Evolutionary conservation across 2,888 invertebrate genomes (phyloP), one percentile per base, ranked within the genome.

Genomic region (Epinotia brunnichana): DNA sequence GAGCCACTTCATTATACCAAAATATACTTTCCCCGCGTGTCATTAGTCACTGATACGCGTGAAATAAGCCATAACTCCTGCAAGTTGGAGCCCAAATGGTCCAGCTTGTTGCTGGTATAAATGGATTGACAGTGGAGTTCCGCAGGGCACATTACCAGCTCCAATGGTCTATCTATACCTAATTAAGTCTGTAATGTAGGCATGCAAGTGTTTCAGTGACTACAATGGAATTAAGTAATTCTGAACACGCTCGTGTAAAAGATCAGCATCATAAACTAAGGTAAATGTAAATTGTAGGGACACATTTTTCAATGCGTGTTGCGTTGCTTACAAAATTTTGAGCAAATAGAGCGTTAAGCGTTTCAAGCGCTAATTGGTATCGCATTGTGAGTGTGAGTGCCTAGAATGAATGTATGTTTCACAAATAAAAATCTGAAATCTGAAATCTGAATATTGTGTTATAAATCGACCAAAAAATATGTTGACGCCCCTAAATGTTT

Each of bases 21-120:
- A 82, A 81, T 77, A 77, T 76, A 74, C 70, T 74, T 74, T 71
- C 71, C 71, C 68, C 17, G 62, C 62, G 35, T 9, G 35, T 35
- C 74, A 74, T 74, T 74, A 71, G 74, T 74, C 74, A 74, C 68
- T 74, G 74, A 74, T 74, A 74, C 74, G 71, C 74, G 61, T 74
- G 74, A 74, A 74, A 71, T 74, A 74, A 66, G 61, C 70, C 71
- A 71, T 74, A 71, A 70, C 70, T 74, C 71, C 62, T 51, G 62
- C 70, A 24, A 39, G 44, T 41, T 56, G 35, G 54, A 24, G 48
- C 57, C 63, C 63, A 69, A 73, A 73, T 63, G 73, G 51, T 62
- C 39, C 69, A 54, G 62, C 73, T 29, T 53, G 56, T 62, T 72
- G 11, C 48, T 17, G 63, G 21, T 66, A 29, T 39, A 54, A 67